These are phyloP conservation scores for Lerema accius DNA, from an alignment of 1,140 invertebrate genomes.

Conservation along the genomic window DNA sequence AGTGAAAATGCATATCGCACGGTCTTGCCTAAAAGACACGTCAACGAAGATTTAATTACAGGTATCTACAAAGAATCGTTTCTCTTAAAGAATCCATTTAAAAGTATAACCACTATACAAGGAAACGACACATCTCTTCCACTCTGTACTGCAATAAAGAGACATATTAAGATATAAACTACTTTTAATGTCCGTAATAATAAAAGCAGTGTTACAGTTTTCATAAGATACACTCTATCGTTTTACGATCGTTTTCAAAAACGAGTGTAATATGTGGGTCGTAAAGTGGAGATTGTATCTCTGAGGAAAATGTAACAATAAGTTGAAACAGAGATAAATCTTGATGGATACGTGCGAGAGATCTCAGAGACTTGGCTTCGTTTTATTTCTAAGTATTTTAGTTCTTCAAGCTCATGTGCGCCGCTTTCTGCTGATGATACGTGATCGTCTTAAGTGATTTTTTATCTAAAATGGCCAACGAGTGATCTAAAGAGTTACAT, in stretches of 20 bases:
- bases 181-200: slow-evolving; percentile 16
- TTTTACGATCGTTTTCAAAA: slow-evolving; percentile 25
- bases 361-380: slow-evolving; percentile 4
- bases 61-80: background rate
- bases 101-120: background rate
- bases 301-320: slow-evolving; percentile 28
- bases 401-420: slow-evolving; percentile 2
- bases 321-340: slow-evolving; percentile 24
- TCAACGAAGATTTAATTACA: too few species aligned
- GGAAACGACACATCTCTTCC: background rate
- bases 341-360: slow-evolving; percentile 25
- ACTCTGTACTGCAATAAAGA: slow-evolving; percentile 17
- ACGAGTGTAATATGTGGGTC: slow-evolving; percentile 24
- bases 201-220: slow-evolving; percentile 31
- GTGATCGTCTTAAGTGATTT: too few species aligned
- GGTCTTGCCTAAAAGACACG: too few species aligned
- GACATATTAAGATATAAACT: slow-evolving; percentile 11
- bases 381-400: slow-evolving; percentile 13
- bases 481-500: too few species aligned
- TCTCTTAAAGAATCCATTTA: background rate
- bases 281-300: slow-evolving; percentile 32
- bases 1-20: too few species aligned
- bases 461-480: too few species aligned
- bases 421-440: background rate
- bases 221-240: slow-evolving; percentile 14